A percentile compares a stretch with the other conserved stretches of the same genome.
Evolutionary conservation across 2,113 vertebrate species (phyloP).

Genomic region (Miniopterus natalensis): DNA sequence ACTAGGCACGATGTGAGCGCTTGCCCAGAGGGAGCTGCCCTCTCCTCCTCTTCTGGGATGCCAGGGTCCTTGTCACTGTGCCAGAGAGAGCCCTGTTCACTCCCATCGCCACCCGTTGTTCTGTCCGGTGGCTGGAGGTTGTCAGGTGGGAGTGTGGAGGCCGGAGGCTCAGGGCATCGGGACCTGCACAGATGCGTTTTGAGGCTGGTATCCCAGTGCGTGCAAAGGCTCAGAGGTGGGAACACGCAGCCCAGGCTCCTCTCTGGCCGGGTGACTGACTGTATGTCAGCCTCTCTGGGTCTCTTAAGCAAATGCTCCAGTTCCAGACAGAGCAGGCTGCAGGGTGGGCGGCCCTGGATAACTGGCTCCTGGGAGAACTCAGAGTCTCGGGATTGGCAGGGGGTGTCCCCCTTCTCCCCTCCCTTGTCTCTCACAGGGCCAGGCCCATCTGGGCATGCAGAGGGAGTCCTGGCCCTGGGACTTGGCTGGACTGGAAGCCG

Average conservation of each 20-base stretch:
- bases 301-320: not conserved
- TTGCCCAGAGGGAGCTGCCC: not conserved
- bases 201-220: not conserved
- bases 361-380: too few species aligned
- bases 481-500: not conserved
- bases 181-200: rapidly evolving
- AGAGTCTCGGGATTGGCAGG: not conserved
- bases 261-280: not conserved
- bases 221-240: not conserved
- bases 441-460: rapidly evolving
- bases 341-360: not conserved
- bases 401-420: not conserved
- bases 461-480: not conserved
- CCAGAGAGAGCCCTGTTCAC: not conserved
- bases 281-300: rapidly evolving
- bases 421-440: not conserved
- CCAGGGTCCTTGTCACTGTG: not conserved
- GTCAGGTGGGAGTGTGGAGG: too few species aligned
- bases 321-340: not conserved
- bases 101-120: not conserved
- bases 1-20: rapidly evolving
- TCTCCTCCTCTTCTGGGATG: not conserved
- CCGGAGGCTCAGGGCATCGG: not conserved
- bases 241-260: rapidly evolving
- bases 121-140: too few species aligned